Base-by-base conservation (phyloP, 37 sponge, comb jelly and placozoan species). In the Eunapius fragilis region DNA sequence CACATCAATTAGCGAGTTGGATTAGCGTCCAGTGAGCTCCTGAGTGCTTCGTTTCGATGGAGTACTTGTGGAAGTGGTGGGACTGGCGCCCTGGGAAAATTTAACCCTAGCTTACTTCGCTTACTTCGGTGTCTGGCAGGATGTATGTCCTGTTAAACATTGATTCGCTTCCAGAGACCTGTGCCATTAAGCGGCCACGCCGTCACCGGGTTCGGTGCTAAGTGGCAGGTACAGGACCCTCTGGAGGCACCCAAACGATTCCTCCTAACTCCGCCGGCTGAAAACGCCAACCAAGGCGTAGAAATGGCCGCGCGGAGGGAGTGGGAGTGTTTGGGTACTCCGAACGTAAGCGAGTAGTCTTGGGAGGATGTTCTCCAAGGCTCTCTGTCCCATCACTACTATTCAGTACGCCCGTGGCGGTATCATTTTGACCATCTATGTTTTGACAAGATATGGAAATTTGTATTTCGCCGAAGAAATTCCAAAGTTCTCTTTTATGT, bases 131-230 rank as follows among this genome's bases (percentile, higher is more conserved):
- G 79, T 49, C 70, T 32, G 78, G 75, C 47, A 34, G 69, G 76
- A 35, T 69, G 32, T 67, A 35, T 49, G 24, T 28, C 31, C 67
- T 58, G 80, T 58, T 47, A n/a, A 38, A 50, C 78, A 47, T 81
- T 70, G 27, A 30, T 77, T 75, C 80, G 92, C 91, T 82, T 78
- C 28, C 76, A 77, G 75, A 72, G 70, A 69, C 89, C 76, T 74
- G 73, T 31, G 58, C 80, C 85, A 76, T 67, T 83, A 68, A 92
- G 92, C 92, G 92, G 86, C 92, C 89, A 88, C 89, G 92, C 92
- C 76, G 69, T 80, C 92, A 85, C 92, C 74, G 13, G n/a, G n/a
- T 69, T 19, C 24, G 78, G 92, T 92, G 92, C 92, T 92, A 84
- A 82, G 92, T 88, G 92, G 92, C 86, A 84, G 92, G 88, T 71